Evolutionary conservation across 2,113 vertebrate species (phyloP).

Genomic region (Poeciliopsis retropinna): DNA sequence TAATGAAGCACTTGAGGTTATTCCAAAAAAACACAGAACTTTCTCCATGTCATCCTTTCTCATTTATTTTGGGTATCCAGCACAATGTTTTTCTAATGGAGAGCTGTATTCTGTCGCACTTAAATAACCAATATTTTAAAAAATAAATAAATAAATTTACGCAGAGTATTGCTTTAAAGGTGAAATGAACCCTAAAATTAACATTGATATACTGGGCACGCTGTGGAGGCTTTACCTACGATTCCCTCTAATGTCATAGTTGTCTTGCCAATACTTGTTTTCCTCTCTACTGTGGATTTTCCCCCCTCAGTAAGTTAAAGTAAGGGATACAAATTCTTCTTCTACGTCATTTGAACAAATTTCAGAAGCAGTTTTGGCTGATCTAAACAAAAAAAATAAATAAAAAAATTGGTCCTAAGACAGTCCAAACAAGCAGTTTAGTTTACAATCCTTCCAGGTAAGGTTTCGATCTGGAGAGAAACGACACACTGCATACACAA

Average conservation of each 20-base stretch:
- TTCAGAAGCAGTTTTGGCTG: background rate
- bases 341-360: background rate
- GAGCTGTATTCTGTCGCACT: background rate
- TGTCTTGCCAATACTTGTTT: no score
- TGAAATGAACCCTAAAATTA: background rate
- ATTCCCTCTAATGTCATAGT: no score
- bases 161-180: background rate
- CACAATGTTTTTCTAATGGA: no score
- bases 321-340: no score
- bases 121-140: no score
- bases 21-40: no score
- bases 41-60: background rate
- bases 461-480: background rate
- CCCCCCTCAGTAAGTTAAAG: no score
- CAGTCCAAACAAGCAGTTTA: background rate
- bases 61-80: background rate
- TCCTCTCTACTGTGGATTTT: no score
- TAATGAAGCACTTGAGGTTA: no score
- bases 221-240: no score
- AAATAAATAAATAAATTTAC: no score
- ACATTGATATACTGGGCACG: background rate
- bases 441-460: background rate
- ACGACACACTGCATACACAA: background rate
- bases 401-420: background rate
- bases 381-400: background rate